Evolutionary conservation across 1,140 invertebrate species (phyloP), one percentile per base, ranked within the genome.

Genomic region (Halictus rubicundus): DNA sequence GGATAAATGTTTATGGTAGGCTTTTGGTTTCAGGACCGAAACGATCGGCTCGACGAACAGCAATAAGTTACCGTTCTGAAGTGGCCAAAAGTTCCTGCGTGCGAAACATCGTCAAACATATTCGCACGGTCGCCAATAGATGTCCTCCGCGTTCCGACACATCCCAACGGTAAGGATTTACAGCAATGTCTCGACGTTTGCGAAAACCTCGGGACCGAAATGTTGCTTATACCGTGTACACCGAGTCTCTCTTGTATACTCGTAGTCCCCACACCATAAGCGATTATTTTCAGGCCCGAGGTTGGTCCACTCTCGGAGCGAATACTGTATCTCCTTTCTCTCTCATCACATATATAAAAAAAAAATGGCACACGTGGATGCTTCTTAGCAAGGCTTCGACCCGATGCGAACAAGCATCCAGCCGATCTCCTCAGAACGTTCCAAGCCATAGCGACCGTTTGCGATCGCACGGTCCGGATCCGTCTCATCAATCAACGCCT

Each of bases 301-400:
- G 32, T 32, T 32, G 32, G 32, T 32, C 32, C 32, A 32, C 5
- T 32, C 32, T 32, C 32, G 32, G 32, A 32, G 5, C 32, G 32
- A 32, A 32, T 32, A 32, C 32, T 32, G 32, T 32, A 32, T 32
- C 32, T 32, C 25, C 12, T 10, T 37, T 27, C n/a, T 16, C 16
- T 37, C 16, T 49, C 57, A 52, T 63, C 57, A 78, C 42, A 39
- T 16, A 32, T 54, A 64, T 12, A 42, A 71, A 63, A 71, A 78
- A 42, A 71, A 63, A 71, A 78, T 78, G 76, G 76, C 76, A 78
- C 76, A 78, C 76, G 49, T 78, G 14, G 63, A 23, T 39, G 2
- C 19, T 60, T 32, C 46, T 2, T 64, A 25, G n/a, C 57, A 27
- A 49, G 14, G 23, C 37, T 14, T 27, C 21, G 37, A 65, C 7